Evolutionary conservation across 2,797 vertebrate genomes (phyloP), one percentile per base, ranked within the genome.

Genomic region (Salmo trutta): DNA sequence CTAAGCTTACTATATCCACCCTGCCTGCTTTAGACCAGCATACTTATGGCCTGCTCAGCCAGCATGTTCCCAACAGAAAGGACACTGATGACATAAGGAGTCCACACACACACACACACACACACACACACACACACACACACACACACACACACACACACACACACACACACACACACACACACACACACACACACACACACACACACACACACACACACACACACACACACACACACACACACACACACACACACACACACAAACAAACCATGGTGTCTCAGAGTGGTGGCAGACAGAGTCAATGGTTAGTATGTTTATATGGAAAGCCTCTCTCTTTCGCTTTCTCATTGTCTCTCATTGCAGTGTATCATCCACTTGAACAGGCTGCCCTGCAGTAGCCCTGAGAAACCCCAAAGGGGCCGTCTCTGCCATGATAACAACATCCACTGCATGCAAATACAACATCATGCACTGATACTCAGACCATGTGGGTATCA

Each of bases 391-490:
- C 54, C 54, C 17, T 59, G 17, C 19, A 65, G 3, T 31, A 16
- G 7, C 65, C 5, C 1, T 31, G 65, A 31, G 29, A 62, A 54
- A 10, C 36, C 41, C 56, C 56, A 41, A n/a, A 0, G 16, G 7
- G 0, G 24, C 56, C 72, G 70, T 69, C 82, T 74, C 71, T 79
- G 79, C 52, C 69, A 72, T 69, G 52, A 69, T 76, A 54, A 54
- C 67, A 74, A 56, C 75, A 73, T 29, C 15, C 77, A 24, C 27
- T 31, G 27, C 14, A 66, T 66, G 27, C 64, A 27, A 66, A 66
- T 66, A 29, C 12, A 16, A 27, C 4, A 31, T 0, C 73, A 80
- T 21, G 69, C 64, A 81, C 19, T 64, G 78, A 86, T 80, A 29
- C 73, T 24, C 71, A 19, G 56, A 53, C 47, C 53, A 78, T 41